These are phyloP conservation scores for Belgica antarctica DNA, from an alignment of 2,888 invertebrate species.

Conservation along the genomic window DNA sequence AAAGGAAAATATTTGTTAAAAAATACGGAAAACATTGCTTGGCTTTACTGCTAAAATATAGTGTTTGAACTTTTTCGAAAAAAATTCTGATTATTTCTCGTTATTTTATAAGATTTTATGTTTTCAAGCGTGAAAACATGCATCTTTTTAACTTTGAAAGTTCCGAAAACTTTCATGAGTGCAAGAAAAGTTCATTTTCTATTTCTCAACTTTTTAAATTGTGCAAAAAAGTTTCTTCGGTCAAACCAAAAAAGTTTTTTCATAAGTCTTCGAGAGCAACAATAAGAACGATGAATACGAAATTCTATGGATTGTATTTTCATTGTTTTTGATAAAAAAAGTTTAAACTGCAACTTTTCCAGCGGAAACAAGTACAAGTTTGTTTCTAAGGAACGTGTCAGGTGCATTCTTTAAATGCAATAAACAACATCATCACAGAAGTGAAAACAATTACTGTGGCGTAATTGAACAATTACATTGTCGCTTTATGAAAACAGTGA, in stretches of 20 bases:
- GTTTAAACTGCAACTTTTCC: not conserved
- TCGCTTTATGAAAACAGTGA: not conserved
- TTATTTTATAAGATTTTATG: too few species aligned
- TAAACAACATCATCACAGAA: slow-evolving; percentile 28
- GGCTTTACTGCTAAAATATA: too few species aligned
- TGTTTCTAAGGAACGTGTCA: slow-evolving; percentile 30
- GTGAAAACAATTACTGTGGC: slow-evolving; percentile 32
- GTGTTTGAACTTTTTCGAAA: too few species aligned
- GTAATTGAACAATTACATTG: slow-evolving; percentile 31
- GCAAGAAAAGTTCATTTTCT: slow-evolving; percentile 15
- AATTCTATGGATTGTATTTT: not conserved
- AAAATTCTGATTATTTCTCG: too few species aligned
- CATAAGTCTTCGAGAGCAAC: slow-evolving; percentile 28
- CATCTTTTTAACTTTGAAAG: not conserved
- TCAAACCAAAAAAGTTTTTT: slow-evolving; percentile 15
- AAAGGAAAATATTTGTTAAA: too few species aligned
- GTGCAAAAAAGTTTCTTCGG: slow-evolving; percentile 17
- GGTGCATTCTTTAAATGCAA: slow-evolving; percentile 35
- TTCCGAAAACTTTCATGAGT: not conserved
- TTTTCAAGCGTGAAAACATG: too few species aligned
- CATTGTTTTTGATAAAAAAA: not conserved
- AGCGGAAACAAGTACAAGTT: slow-evolving; percentile 21
- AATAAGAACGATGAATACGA: not conserved
- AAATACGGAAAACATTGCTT: too few species aligned
- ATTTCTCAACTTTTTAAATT: too few species aligned